Base-by-base conservation (phyloP, 2,888 invertebrate genomes). In the Lobophora halterata region DNA sequence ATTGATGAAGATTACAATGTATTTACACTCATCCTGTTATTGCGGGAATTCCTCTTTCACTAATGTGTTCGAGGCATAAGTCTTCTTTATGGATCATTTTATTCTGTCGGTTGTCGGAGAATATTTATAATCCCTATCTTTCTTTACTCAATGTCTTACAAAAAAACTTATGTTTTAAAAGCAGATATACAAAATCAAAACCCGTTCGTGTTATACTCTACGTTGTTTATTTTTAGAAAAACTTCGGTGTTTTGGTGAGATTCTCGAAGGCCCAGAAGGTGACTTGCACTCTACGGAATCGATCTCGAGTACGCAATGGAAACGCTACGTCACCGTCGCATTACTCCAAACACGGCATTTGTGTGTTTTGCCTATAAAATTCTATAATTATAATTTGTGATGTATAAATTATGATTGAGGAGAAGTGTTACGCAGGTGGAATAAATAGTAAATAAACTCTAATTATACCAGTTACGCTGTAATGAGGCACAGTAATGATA, bases 261-360 rank as follows among this genome's bases (percentile, higher is more conserved):
- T 17, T 10, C 8, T 27, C 5, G 10, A 27, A 5, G 9, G 6
- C 9, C 9, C 9, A 18, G 19, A 23, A 61, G 2, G 11, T 40
- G 66, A 63, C 55, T 52, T 27, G 56, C 53, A 16, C 40, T 54
- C 57, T 38, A 17, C 32, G 29, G 46, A 49, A 57, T 60, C 36
- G 57, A 56, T 35, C 31, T 35, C 18, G 21, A 9, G 18, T 57
- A 51, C 49, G 46, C 41, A 56, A 49, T 21, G 42, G 40, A 61
- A 57, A 27, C 33, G 59, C 61, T 34, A 19, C 47, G 58, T 65
- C 66, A 63, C 38, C 41, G 43, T 36, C 43, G 50, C 54, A 49
- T 61, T 60, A 58, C 55, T 53, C 47, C 44, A 30, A 47, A 46
- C 46, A 42, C 46, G 40, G 49, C 46, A 49, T 51, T 55, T 43